Conservation (phyloP, 2,113 vertebrate species). For the Callospermophilus lateralis region DNA sequence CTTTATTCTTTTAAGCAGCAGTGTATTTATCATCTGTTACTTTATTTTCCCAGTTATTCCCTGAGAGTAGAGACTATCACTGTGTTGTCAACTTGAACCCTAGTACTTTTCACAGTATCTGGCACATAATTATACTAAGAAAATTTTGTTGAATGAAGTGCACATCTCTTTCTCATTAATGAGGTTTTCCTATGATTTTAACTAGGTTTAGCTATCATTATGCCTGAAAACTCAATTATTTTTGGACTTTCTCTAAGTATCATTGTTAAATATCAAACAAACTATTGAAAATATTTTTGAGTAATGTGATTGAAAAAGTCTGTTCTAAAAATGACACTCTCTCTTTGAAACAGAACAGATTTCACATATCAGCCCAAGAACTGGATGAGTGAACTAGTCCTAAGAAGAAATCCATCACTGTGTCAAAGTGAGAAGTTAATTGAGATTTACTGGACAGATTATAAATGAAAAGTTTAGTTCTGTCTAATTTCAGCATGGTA, state of each 20-base stretch:
- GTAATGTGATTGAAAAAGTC: neutral
- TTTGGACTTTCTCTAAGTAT: neutral
- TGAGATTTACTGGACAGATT: neutral
- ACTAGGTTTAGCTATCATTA: neutral
- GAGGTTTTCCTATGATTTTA: neutral
- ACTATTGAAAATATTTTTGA: no score
- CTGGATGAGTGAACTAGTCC: neutral
- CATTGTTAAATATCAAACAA: no score
- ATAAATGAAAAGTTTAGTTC: conserved; percentile 11
- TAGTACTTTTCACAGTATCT: neutral
- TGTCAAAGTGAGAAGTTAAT: neutral
- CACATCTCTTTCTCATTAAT: neutral
- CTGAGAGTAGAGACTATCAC: neutral
- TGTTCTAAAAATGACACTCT: neutral
- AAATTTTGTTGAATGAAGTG: neutral
- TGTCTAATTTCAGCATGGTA: neutral
- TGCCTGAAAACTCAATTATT: neutral
- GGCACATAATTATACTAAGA: neutral
- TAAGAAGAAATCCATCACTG: neutral
- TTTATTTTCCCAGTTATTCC: neutral
- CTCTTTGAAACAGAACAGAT: conserved; percentile 29
- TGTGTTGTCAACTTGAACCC: neutral
- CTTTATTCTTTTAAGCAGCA: neutral
- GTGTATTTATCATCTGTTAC: neutral
- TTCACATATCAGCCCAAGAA: neutral